Evolutionary conservation across 2,797 vertebrate genomes (phyloP), one percentile per base, ranked within the genome.

Genomic region (Syndactyla subalaris): DNA sequence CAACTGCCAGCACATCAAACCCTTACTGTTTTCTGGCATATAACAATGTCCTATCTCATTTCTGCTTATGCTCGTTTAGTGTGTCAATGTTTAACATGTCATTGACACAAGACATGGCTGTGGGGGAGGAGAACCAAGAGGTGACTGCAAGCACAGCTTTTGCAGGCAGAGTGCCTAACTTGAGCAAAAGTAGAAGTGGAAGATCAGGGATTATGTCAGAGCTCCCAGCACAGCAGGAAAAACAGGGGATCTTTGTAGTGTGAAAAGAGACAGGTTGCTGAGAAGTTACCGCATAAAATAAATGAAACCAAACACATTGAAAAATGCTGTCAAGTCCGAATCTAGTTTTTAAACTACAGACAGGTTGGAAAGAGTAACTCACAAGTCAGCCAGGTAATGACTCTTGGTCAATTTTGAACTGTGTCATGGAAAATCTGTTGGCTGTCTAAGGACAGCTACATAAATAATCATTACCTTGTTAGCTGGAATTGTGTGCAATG

Each of bases 401-500:
- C 29, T 78, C 2, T 36, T 65, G 38, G 8, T 86, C 73, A 57
- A 2, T 73, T 86, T 57, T 93, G 39, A 93, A 76, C 58, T 14
- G 11, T 67, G 54, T n/a, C n/a, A 61, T 1, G 0, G 58, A 68
- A 79, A 88, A 94, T 30, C 34, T 66, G 32, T 29, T 32, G 23
- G 24, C 71, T 65, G 22, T 85, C 59, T 79, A 39, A 73, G 23
- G 54, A 34, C 23, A 38, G 21, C 43, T 55, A 75, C 19, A 5
- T 22, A 81, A 70, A 48, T 52, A 74, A 76, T 26, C 10, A 67
- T 61, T 97, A 98, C 98, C 98, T 98, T 98, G 92, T 97, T 97
- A 73, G 88, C 76, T 62, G 98, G 98, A 95, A 98, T 96, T 22
- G 85, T 16, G 59, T 98, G 98, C 29, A 94, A 54, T 36, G 98